Base-by-base conservation (phyloP, 1,140 invertebrate genomes). In the Eubasilissa regina region DNA sequence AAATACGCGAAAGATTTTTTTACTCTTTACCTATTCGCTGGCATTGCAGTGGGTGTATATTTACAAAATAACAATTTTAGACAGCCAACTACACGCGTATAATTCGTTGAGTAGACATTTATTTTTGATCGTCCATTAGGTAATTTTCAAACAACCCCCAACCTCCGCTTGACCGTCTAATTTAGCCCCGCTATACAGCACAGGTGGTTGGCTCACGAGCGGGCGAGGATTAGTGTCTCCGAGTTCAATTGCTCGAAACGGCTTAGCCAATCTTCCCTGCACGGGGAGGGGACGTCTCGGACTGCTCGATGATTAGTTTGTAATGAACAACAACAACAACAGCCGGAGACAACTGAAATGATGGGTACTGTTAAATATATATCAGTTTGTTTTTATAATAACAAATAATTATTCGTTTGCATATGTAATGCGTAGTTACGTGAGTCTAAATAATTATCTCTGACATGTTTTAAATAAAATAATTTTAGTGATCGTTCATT, bases 201-300 rank as follows among this genome's bases (percentile, higher is more conserved):
- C 70, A 82, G 81, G 77, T 82, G 75, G 77, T 75, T 74, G 81
- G 81, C 62, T 72, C 74, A 77, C 77, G 76, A 79, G 78, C 81
- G 77, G 48, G 70, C 73, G 56, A 82, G 81, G 81, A 82, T 82
- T 82, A 82, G 75, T 77, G 78, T 75, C 74, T 79, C 78, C 79
- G 74, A 82, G 81, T 82, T 79, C 81, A 82, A 82, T 82, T 82
- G 81, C 78, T 78, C 78, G 81, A 79, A 82, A 82, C 55, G 81
- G 75, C 58, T 82, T 43, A 79, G 56, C 74, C 74, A 13, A 60
- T 53, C 75, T 53, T 51, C 75, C 51, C 19, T 51, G 35, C 15
- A 13, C 11, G 3, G 1, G 9, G 47, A 21, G 19, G 15, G 70
- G 53, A 11, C 10, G 25, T 21, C 7, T 43, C 51, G 4, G 51